These are phyloP conservation scores for Drosophila meridiana DNA, from an alignment of 2,888 invertebrate genomes.

Conservation along the genomic window DNA sequence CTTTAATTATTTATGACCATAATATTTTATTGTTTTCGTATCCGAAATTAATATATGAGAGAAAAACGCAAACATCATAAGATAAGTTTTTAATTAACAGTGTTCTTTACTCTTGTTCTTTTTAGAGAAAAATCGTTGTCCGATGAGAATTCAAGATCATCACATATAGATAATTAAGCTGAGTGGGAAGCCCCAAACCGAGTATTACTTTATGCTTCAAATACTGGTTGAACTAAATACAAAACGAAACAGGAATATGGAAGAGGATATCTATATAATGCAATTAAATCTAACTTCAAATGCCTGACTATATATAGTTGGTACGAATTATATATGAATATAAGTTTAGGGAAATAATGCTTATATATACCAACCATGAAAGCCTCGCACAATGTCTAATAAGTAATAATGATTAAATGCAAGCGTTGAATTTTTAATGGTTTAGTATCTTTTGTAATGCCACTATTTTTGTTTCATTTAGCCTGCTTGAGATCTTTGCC, in stretches of 20 bases:
- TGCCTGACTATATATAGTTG: background rate
- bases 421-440: slow-evolving; percentile 20
- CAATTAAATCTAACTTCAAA: background rate
- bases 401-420: slow-evolving; percentile 31
- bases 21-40: background rate
- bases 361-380: slow-evolving; percentile 4
- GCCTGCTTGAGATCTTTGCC: slow-evolving; percentile 47
- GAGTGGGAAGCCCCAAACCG: background rate
- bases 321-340: background rate
- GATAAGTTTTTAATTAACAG: background rate
- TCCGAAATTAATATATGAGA: too few species aligned
- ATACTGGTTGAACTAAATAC: background rate
- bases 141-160: background rate
- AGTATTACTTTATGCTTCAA: slow-evolving; percentile 6
- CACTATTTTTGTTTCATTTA: slow-evolving; percentile 15
- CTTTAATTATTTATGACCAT: background rate
- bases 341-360: background rate
- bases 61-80: background rate
- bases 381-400: slow-evolving; percentile 14
- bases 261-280: background rate
- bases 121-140: background rate
- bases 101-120: background rate
- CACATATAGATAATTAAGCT: background rate
- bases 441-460: slow-evolving; percentile 14
- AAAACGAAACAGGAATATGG: background rate